A percentile compares a stretch with the other conserved stretches of the same genome.
Evolutionary conservation across 2,797 vertebrate species (phyloP).

Genomic region (Schizopygopsis pylzovi): DNA sequence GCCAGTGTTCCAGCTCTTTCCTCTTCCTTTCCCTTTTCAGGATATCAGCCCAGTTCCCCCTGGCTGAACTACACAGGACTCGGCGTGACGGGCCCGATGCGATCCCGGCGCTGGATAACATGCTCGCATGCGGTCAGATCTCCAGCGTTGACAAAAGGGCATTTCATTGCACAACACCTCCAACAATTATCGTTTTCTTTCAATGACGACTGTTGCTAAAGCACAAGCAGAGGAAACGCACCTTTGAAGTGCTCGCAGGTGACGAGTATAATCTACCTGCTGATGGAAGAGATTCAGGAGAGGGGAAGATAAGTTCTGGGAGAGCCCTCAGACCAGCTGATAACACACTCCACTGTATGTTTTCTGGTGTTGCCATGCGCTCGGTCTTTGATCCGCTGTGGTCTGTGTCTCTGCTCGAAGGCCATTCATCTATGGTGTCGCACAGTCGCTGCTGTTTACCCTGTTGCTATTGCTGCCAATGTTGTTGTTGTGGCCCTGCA

Average conservation of each 20-base stretch:
- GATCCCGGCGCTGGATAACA: conserved; percentile 45
- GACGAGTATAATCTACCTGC: conserved; percentile 47
- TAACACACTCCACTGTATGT: conserved; percentile 44
- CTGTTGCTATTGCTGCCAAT: conserved; percentile 49
- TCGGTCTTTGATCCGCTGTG: conserved; percentile 55
- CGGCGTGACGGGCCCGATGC: conserved; percentile 1
- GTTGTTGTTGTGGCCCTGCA: conserved; percentile 52
- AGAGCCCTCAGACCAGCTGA: conserved; percentile 41
- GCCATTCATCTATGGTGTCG: conserved; percentile 55
- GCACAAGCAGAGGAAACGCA: conserved; percentile 55
- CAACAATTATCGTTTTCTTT: conserved; percentile 55
- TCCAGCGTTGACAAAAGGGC: conserved; percentile 46
- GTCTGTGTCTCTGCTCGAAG: conserved; percentile 41
- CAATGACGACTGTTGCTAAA: conserved; percentile 62
- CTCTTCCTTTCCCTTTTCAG: conserved; percentile 49
- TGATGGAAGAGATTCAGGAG: conserved; percentile 53
- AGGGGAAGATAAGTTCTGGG: conserved; percentile 55
- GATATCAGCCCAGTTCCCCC: conserved; percentile 50
- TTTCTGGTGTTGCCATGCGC: conserved; percentile 52
- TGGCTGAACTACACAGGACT: conserved; percentile 51
- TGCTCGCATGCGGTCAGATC: conserved; percentile 65
- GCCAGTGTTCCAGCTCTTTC: conserved; percentile 52
- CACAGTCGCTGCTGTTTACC: conserved; percentile 51
- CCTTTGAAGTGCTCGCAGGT: conserved; percentile 49
- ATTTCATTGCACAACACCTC: conserved; percentile 63